Conservation (phyloP, 2,888 invertebrate species). For the Heliconius sara region DNA sequence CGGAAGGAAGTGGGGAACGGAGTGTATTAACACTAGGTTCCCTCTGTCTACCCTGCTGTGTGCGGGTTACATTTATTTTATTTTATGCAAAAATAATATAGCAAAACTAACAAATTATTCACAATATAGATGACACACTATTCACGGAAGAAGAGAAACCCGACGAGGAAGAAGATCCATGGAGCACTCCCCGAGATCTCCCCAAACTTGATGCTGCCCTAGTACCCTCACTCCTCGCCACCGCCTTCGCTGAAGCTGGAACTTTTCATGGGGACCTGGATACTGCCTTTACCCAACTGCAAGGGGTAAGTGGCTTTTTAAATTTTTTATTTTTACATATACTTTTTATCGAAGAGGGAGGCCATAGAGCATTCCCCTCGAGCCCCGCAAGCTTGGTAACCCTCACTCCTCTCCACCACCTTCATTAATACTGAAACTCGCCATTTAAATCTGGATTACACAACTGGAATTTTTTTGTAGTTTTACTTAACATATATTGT, state of each 20-base stretch:
- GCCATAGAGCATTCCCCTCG: slow-evolving; percentile 57
- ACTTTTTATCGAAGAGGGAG: slow-evolving; percentile 53
- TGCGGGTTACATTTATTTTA: too few species aligned
- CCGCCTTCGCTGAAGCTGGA: slow-evolving; percentile 62
- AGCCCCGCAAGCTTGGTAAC: slow-evolving; percentile 51
- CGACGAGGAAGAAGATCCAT: slow-evolving; percentile 61
- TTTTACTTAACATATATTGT: too few species aligned
- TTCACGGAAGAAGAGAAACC: slow-evolving; percentile 65
- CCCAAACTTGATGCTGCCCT: slow-evolving; percentile 53
- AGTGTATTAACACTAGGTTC: too few species aligned
- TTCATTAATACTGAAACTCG: slow-evolving; percentile 60
- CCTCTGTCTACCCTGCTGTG: too few species aligned
- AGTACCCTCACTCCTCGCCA: slow-evolving; percentile 63
- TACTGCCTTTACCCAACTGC: slow-evolving; percentile 64
- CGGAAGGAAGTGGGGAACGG: too few species aligned
- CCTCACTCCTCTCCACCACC: slow-evolving; percentile 63
- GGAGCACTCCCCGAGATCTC: slow-evolving; percentile 53
- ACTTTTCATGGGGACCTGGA: slow-evolving; percentile 66
- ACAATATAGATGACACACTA: slow-evolving; percentile 64
- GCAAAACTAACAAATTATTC: neutral
- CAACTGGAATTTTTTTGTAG: slow-evolving; percentile 52
- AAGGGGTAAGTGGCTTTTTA: slow-evolving; percentile 57
- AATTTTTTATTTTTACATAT: neutral
- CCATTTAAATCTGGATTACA: slow-evolving; percentile 67
- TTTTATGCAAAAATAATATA: too few species aligned